phyloP scores from a whole-genome alignment of 2,113 vertebrate genomes.

The Odobenus rosmarus region DNA sequence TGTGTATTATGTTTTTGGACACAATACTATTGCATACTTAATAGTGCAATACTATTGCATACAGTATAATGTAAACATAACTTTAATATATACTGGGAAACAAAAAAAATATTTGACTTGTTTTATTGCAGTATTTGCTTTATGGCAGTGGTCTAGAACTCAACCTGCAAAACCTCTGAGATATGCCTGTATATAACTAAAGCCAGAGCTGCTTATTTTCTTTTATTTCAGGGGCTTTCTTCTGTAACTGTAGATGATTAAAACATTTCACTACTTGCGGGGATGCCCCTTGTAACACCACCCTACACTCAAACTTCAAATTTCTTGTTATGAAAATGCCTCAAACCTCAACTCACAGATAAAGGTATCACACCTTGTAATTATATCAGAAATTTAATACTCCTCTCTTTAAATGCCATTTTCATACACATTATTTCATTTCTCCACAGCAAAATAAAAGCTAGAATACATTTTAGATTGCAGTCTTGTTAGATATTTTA shows the following conservation, averaged over 20 bases:
- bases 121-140: neutral
- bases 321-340: neutral
- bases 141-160: neutral
- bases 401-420: neutral
- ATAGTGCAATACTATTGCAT: neutral
- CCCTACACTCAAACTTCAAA: neutral
- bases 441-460: neutral
- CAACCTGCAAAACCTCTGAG: neutral
- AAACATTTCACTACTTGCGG: neutral
- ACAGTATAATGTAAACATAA: neutral
- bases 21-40: neutral
- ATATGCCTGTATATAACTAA: neutral
- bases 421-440: neutral
- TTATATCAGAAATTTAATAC: neutral
- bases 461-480: neutral
- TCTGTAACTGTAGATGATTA: constrained; percentile 29
- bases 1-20: neutral
- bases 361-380: neutral
- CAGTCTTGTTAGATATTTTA: neutral
- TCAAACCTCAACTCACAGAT: neutral
- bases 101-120: neutral
- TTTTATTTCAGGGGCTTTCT: neutral
- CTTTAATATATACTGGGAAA: neutral
- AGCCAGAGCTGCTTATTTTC: neutral
- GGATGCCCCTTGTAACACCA: neutral